Evolutionary conservation across 2,888 invertebrate species (phyloP).

Genomic region (Gnatocerus cornutus): DNA sequence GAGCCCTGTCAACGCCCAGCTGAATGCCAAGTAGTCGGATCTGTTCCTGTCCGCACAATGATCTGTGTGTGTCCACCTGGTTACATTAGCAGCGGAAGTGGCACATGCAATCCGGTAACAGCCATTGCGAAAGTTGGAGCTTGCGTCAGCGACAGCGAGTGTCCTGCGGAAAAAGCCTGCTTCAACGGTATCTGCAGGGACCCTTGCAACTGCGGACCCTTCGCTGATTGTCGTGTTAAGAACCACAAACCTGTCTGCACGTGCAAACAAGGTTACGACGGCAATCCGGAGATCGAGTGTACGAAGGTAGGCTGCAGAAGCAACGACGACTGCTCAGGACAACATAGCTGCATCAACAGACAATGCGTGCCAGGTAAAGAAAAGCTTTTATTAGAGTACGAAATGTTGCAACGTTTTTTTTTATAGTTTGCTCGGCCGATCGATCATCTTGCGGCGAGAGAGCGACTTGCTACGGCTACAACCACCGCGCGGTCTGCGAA

Average conservation of each 20-base stretch:
- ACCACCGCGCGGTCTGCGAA: slow-evolving; percentile 88
- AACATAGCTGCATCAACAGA: slow-evolving; percentile 88
- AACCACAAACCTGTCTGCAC: slow-evolving; percentile 92
- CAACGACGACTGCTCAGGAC: slow-evolving; percentile 85
- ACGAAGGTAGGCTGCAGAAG: slow-evolving; percentile 82
- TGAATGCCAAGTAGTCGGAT: slow-evolving; percentile 86
- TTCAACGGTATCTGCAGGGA: slow-evolving; percentile 85
- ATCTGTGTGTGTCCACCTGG: slow-evolving; percentile 92
- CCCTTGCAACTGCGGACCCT: slow-evolving; percentile 89
- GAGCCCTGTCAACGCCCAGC: slow-evolving; percentile 88
- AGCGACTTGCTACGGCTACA: slow-evolving; percentile 86
- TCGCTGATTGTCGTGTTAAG: slow-evolving; percentile 88
- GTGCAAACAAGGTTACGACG: slow-evolving; percentile 87
- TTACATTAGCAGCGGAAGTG: slow-evolving; percentile 88
- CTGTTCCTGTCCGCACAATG: slow-evolving; percentile 90
- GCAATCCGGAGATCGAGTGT: slow-evolving; percentile 89
- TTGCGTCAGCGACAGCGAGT: slow-evolving; percentile 86
- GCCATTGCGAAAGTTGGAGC: slow-evolving; percentile 76
- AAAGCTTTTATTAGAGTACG: not conserved
- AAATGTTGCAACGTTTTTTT: not conserved
- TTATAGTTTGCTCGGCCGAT: slow-evolving; percentile 82
- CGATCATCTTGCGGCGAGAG: slow-evolving; percentile 82
- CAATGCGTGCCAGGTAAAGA: slow-evolving; percentile 79
- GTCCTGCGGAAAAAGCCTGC: slow-evolving; percentile 85
- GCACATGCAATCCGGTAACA: slow-evolving; percentile 84